phyloP scores from a whole-genome alignment of 1,140 invertebrate species.

The Drosophila insularis region DNA sequence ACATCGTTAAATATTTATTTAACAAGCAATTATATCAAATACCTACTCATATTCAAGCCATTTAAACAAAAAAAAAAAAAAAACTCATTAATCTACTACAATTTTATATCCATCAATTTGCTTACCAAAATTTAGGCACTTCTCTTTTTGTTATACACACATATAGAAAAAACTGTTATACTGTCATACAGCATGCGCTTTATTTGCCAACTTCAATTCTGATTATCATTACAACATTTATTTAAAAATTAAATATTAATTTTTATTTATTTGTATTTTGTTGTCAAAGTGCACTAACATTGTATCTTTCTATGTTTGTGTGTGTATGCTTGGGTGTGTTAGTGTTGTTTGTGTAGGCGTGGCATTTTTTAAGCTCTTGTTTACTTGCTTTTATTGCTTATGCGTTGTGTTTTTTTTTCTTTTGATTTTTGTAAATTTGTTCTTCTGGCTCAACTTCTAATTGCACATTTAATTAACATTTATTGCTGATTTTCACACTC shows the following conservation, averaged over 20 bases:
- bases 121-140: background rate
- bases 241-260: constrained; percentile 52
- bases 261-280: constrained; percentile 15
- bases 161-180: constrained; percentile 34
- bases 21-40: too few species aligned
- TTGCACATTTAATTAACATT: constrained; percentile 75
- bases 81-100: too few species aligned
- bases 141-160: background rate
- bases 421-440: background rate
- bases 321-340: background rate
- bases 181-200: constrained; percentile 57
- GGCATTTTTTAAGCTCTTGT: constrained; percentile 41
- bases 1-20: too few species aligned
- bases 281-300: constrained; percentile 28
- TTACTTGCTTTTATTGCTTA: constrained; percentile 16
- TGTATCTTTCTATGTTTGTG: constrained; percentile 4
- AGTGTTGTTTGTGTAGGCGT: constrained; percentile 22
- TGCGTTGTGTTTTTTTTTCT: background rate
- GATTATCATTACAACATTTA: constrained; percentile 43
- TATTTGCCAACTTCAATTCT: constrained; percentile 31
- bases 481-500: constrained; percentile 40
- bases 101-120: background rate
- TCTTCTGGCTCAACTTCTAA: constrained; percentile 41
- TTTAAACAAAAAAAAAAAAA: too few species aligned
- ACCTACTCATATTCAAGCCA: too few species aligned